These are phyloP conservation scores for Athalia rosae DNA, from an alignment of 2,888 invertebrate species.

Conservation along the genomic window DNA sequence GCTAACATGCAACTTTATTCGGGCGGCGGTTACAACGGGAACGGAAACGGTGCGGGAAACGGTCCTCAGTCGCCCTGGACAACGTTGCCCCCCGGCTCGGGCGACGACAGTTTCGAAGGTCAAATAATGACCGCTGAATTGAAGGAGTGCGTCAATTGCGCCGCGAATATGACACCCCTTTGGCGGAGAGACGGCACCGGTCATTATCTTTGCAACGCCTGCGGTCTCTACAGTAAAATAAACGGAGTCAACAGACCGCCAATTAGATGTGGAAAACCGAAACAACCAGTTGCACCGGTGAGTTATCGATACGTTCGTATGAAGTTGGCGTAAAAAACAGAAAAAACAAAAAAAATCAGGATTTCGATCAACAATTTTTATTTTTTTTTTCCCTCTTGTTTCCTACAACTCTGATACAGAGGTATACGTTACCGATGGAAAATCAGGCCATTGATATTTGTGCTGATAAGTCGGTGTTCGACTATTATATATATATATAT, in stretches of 20 bases:
- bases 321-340: background rate
- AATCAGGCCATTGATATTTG: constrained; percentile 67
- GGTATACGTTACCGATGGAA: constrained; percentile 39
- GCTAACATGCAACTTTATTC: constrained; percentile 63
- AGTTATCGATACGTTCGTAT: constrained; percentile 52
- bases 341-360: background rate
- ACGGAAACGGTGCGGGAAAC: constrained; percentile 74
- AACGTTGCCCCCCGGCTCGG: constrained; percentile 68
- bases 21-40: constrained; percentile 63
- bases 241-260: constrained; percentile 78
- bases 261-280: constrained; percentile 66
- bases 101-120: constrained; percentile 76
- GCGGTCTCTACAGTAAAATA: constrained; percentile 77
- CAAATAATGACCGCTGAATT: constrained; percentile 75
- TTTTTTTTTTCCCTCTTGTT: background rate
- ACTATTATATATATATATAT: no score
- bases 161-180: constrained; percentile 82
- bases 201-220: constrained; percentile 91
- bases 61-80: constrained; percentile 76
- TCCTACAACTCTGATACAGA: no score
- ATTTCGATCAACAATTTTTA: background rate
- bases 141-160: constrained; percentile 84
- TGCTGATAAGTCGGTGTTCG: constrained; percentile 62
- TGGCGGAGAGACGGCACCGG: constrained; percentile 92
- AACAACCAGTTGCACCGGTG: constrained; percentile 66